Conservation (phyloP, 2,888 invertebrate genomes). For the Cerastis leucographa region DNA sequence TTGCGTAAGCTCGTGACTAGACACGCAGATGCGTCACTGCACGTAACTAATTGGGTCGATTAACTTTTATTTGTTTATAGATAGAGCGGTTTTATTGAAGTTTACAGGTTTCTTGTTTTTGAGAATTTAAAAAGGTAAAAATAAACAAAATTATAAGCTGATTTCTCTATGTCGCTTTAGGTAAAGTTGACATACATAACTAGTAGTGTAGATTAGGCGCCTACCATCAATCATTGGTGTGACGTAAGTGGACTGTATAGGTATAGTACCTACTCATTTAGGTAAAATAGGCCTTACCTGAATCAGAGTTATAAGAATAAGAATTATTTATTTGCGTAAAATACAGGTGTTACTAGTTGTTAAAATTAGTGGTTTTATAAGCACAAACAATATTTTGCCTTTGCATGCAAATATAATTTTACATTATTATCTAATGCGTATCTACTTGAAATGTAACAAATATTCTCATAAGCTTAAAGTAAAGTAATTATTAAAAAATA, state of each 20-base stretch:
- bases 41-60: background rate
- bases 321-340: no score
- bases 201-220: background rate
- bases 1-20: slow-evolving; percentile 25
- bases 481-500: no score
- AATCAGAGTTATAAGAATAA: no score
- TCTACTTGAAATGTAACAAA: no score
- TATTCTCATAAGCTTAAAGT: no score
- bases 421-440: no score
- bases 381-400: no score
- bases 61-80: slow-evolving; percentile 1
- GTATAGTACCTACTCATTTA: no score
- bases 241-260: background rate
- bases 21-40: slow-evolving; percentile 35
- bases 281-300: no score
- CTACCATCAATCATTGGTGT: background rate
- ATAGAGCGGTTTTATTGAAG: background rate
- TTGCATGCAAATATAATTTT: no score
- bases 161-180: background rate
- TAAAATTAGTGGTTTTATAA: no score
- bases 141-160: background rate
- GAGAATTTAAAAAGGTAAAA: background rate
- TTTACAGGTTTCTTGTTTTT: background rate
- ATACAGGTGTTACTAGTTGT: no score
- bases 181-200: background rate